phyloP scores from a whole-genome alignment of 2,113 vertebrate genomes.

The Nerophis ophidion region DNA sequence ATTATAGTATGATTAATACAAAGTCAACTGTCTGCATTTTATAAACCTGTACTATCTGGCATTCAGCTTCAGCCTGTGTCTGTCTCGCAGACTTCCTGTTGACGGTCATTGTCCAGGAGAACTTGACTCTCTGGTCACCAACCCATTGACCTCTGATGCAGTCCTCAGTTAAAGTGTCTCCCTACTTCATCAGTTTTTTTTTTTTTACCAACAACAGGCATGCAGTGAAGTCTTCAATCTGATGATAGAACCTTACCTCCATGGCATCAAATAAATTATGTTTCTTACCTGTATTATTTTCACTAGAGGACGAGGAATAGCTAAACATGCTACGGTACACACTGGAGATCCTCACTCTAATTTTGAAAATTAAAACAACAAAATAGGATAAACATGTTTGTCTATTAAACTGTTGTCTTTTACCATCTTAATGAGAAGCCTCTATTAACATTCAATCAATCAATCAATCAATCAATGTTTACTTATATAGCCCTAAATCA shows the following conservation, averaged over 20 bases:
- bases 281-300: no score
- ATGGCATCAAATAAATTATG: no score
- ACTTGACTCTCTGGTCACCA: conserved; percentile 23
- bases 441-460: no score
- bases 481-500: no score
- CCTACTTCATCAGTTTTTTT: neutral
- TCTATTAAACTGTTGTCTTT: no score
- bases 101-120: conserved; percentile 20
- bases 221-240: neutral
- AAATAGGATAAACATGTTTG: no score
- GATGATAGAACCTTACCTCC: neutral
- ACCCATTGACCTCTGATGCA: conserved; percentile 26
- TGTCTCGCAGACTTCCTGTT: conserved; percentile 14
- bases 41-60: neutral
- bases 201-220: conserved; percentile 11
- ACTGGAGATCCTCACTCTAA: no score
- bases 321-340: no score
- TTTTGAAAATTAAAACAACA: no score
- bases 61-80: neutral
- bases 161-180: conserved; percentile 10
- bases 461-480: no score
- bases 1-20: neutral
- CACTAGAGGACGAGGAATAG: no score
- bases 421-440: no score
- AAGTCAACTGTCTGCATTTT: neutral